These are phyloP conservation scores for Schizothorax lantsangensis DNA, from an alignment of 2,797 vertebrate species.

Conservation along the genomic window DNA sequence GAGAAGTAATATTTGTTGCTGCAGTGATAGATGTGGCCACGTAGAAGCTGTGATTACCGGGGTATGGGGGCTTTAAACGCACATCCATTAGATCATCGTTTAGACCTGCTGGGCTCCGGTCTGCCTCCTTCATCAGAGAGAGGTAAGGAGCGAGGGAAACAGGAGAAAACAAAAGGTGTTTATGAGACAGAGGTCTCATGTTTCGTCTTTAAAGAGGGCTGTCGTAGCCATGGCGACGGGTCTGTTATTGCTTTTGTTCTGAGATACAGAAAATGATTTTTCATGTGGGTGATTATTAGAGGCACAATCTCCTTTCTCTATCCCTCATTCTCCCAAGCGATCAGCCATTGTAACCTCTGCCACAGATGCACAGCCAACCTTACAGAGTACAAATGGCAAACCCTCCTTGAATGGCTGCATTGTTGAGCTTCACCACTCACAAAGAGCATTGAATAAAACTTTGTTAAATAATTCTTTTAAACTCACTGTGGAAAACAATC, in stretches of 20 bases:
- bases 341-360: slow-evolving; percentile 26
- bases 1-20: slow-evolving; percentile 76
- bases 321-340: slow-evolving; percentile 29
- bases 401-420: background rate
- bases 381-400: background rate
- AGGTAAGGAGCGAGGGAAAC: slow-evolving; percentile 53
- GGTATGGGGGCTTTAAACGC: slow-evolving; percentile 71
- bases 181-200: slow-evolving; percentile 39
- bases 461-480: slow-evolving; percentile 25
- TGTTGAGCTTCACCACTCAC: slow-evolving; percentile 6
- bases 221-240: slow-evolving; percentile 38
- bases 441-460: slow-evolving; percentile 7
- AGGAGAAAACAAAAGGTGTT: slow-evolving; percentile 47
- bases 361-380: slow-evolving; percentile 15
- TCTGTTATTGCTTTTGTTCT: slow-evolving; percentile 54
- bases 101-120: slow-evolving; percentile 63
- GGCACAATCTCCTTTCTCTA: slow-evolving; percentile 33
- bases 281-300: slow-evolving; percentile 42
- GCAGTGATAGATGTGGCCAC: slow-evolving; percentile 74
- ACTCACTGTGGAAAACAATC: slow-evolving; percentile 6
- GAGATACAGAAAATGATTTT: slow-evolving; percentile 41
- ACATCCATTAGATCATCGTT: slow-evolving; percentile 75
- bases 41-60: slow-evolving; percentile 71
- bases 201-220: slow-evolving; percentile 44
- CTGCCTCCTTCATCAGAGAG: slow-evolving; percentile 33